phyloP scores from a whole-genome alignment of 2,113 vertebrate species.

The Xerus inauris region DNA sequence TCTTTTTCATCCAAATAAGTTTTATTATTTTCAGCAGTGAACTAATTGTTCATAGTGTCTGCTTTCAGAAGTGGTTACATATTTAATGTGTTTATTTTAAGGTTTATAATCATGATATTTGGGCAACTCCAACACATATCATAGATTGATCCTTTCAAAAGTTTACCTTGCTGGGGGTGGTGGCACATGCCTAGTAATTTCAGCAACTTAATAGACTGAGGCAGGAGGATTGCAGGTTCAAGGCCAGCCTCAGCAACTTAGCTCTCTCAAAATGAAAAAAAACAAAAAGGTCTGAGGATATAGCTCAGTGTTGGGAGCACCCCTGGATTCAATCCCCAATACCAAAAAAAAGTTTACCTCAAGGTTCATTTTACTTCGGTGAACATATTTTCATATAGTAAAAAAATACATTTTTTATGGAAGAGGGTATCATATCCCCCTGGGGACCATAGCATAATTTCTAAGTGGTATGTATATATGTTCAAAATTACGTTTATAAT shows the following conservation, averaged over 20 bases:
- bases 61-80: neutral
- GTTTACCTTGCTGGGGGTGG: neutral
- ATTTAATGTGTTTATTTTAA: constrained; percentile 56
- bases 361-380: constrained; percentile 29
- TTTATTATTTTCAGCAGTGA: constrained; percentile 58
- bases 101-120: neutral
- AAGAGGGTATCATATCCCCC: neutral
- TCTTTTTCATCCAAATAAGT: constrained; percentile 32
- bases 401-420: neutral
- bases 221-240: neutral
- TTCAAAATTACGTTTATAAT: constrained; percentile 9
- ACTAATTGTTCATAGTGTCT: constrained; percentile 3
- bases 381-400: neutral
- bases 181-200: neutral
- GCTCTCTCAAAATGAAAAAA: no score
- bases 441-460: neutral
- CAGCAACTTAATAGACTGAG: neutral
- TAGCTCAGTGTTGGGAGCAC: no score
- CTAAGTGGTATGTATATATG: constrained; percentile 16
- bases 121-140: neutral
- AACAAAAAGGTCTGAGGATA: no score
- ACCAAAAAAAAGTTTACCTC: neutral
- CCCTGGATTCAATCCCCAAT: no score
- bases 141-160: neutral
- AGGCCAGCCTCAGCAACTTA: neutral